Percentiles rank a stretch among this genome's conserved stretches.
phyloP scores from a whole-genome alignment of 2,797 vertebrate genomes.

The Pseudocheirus occidentalis region DNA sequence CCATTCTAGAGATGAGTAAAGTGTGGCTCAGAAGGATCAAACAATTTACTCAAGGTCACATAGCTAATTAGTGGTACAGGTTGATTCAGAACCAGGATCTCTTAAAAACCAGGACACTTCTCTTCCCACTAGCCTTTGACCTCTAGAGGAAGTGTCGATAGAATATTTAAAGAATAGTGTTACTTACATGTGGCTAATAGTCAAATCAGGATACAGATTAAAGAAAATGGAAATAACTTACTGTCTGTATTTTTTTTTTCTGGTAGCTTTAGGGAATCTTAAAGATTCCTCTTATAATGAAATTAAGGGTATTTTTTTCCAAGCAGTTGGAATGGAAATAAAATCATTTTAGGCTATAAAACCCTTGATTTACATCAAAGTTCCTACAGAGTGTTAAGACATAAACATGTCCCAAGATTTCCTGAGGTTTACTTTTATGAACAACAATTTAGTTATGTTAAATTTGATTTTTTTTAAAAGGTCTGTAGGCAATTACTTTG shows the following conservation, averaged over 20 bases:
- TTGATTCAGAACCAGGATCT: neutral
- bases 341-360: conserved; percentile 50
- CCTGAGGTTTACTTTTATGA: conserved; percentile 28
- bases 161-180: neutral
- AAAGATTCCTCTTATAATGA: neutral
- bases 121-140: neutral
- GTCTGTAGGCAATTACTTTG: conserved; percentile 20
- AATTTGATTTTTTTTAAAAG: conserved; percentile 26
- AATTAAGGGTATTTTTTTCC: conserved; percentile 9
- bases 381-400: conserved; percentile 21
- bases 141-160: neutral
- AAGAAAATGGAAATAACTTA: neutral
- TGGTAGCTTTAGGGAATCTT: neutral
- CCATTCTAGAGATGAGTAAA: neutral
- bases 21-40: neutral
- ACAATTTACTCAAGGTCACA: neutral
- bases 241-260: neutral
- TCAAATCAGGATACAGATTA: neutral
- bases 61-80: neutral
- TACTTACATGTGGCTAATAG: neutral
- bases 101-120: neutral
- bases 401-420: conserved; percentile 5
- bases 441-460: neutral
- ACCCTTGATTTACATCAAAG: neutral
- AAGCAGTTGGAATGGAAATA: conserved; percentile 29